These are phyloP conservation scores for Echinops telfairi DNA, from an alignment of 2,113 vertebrate genomes.

Conservation along the genomic window DNA sequence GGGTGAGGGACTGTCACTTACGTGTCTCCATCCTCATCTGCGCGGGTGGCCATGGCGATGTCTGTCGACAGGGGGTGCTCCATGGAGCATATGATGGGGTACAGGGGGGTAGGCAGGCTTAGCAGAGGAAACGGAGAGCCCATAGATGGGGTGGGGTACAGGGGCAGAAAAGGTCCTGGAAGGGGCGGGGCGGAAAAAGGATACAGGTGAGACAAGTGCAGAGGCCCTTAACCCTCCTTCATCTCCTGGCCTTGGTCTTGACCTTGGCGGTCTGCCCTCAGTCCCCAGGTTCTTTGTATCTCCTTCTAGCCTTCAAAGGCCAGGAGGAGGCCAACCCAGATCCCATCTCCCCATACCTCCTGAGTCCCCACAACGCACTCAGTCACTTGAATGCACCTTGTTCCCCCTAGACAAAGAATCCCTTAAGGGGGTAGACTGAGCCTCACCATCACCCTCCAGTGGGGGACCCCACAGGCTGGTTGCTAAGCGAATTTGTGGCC, in stretches of 20 bases:
- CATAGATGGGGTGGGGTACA: constrained; percentile 71
- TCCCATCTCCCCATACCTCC: not conserved
- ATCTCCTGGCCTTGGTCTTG: not conserved
- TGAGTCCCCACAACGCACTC: not conserved
- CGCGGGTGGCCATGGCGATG: constrained; percentile 77
- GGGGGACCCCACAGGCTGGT: not conserved
- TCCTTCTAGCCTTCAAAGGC: not conserved
- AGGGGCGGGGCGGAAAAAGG: not conserved
- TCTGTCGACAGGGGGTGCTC: constrained; percentile 77
- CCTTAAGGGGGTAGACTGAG: not conserved
- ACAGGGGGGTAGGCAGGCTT: constrained; percentile 74
- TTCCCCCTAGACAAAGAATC: not conserved
- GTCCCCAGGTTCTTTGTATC: not conserved
- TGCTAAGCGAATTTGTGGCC: not conserved
- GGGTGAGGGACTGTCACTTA: constrained; percentile 60
- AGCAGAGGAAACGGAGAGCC: constrained; percentile 70
- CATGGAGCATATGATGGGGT: constrained; percentile 72
- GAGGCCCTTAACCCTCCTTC: not conserved
- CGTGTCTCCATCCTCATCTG: constrained; percentile 84
- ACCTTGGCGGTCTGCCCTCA: not conserved
- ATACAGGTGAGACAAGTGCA: not conserved
- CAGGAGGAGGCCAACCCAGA: not conserved
- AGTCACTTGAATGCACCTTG: not conserved
- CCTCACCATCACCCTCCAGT: not conserved
- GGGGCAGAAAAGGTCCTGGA: constrained; percentile 69